Evolutionary conservation across 2,888 invertebrate species (phyloP).

Genomic region (Baronia brevicornis): DNA sequence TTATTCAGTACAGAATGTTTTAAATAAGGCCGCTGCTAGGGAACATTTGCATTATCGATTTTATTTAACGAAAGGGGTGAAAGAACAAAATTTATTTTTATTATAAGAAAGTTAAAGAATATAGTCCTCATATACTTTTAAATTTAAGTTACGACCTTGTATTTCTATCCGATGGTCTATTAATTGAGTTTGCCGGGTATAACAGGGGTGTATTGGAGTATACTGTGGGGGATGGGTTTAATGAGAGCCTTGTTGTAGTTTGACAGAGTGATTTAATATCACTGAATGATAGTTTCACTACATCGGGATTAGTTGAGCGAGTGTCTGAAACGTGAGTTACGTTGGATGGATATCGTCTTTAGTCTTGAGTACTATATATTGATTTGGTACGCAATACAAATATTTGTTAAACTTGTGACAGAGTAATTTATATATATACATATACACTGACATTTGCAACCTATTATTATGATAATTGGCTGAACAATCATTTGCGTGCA

Average conservation of each 20-base stretch:
- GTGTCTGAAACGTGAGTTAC: slow-evolving; percentile 56
- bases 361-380: slow-evolving; percentile 22
- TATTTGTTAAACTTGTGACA: too few relatives aligned
- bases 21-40: slow-evolving; percentile 33
- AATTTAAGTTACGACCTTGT: slow-evolving; percentile 21
- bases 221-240: slow-evolving; percentile 50
- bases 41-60: slow-evolving; percentile 40
- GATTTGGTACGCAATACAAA: slow-evolving; percentile 8
- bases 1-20: slow-evolving; percentile 40
- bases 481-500: too few relatives aligned
- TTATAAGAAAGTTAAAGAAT: slow-evolving; percentile 12
- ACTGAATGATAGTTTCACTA: slow-evolving; percentile 60
- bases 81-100: slow-evolving; percentile 16
- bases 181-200: slow-evolving; percentile 47
- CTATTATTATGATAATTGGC: too few relatives aligned
- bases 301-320: slow-evolving; percentile 61
- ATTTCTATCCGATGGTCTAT: slow-evolving; percentile 24
- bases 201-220: slow-evolving; percentile 51
- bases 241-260: slow-evolving; percentile 66
- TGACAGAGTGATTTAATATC: slow-evolving; percentile 71
- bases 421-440: too few relatives aligned
- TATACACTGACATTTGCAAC: too few relatives aligned
- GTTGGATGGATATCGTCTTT: slow-evolving; percentile 41
- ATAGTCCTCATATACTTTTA: slow-evolving; percentile 19
- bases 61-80: slow-evolving; percentile 20